These are phyloP conservation scores for Malurus cyaneus DNA, from an alignment of 2,113 vertebrate species.

Conservation along the genomic window DNA sequence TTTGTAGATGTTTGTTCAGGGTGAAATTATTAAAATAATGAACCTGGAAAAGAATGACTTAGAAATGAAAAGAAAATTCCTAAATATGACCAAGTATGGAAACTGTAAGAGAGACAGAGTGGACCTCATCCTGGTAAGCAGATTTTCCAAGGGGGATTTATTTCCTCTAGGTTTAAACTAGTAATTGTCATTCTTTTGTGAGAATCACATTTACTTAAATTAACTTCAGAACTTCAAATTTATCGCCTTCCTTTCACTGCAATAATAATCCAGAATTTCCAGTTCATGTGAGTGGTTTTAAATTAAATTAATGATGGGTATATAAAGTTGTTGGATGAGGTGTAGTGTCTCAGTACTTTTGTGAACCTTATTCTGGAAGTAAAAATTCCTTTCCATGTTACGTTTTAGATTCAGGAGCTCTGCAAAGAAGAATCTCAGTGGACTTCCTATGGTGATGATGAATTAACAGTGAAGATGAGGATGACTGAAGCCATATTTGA, in stretches of 20 bases:
- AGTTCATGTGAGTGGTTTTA: neutral
- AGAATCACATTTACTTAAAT: neutral
- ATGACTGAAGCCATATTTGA: slow-evolving; percentile 73
- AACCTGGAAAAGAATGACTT: slow-evolving; percentile 71
- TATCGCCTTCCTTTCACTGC: neutral
- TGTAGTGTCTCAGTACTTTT: neutral
- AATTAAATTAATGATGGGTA: neutral
- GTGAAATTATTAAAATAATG: slow-evolving; percentile 66
- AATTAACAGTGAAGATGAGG: slow-evolving; percentile 71
- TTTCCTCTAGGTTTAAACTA: neutral
- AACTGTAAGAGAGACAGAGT: slow-evolving; percentile 70
- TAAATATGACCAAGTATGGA: slow-evolving; percentile 70
- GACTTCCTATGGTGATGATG: slow-evolving; percentile 64
- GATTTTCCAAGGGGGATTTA: neutral
- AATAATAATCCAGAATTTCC: neutral
- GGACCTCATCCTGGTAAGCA: slow-evolving; percentile 75
- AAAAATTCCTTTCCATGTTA: neutral
- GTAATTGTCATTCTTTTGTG: neutral
- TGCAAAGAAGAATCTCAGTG: slow-evolving; percentile 67
- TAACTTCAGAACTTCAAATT: neutral
- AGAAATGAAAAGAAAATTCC: slow-evolving; percentile 64
- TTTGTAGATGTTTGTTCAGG: slow-evolving; percentile 58
- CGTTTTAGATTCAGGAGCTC: slow-evolving; percentile 71
- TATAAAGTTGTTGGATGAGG: neutral
- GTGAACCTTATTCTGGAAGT: neutral